phyloP scores from a whole-genome alignment of 2,113 vertebrate genomes.

The Thalassoma bifasciatum region DNA sequence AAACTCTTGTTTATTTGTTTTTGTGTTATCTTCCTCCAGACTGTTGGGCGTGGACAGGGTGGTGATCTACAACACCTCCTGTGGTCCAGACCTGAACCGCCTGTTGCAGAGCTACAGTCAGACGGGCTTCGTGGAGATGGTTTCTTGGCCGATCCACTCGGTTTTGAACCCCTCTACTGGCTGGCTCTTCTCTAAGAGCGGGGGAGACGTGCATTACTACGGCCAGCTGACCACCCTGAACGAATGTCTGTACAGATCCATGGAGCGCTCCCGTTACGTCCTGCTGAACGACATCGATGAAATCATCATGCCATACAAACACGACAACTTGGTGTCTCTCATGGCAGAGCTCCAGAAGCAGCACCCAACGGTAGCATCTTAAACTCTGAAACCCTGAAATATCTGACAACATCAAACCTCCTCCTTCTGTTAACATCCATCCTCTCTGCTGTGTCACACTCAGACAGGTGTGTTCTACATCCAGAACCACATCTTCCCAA shows the following conservation, averaged over 20 bases:
- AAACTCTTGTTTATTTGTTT: too few species aligned
- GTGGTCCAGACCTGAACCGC: constrained; percentile 77
- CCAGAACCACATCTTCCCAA: constrained; percentile 83
- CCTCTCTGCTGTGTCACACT: neutral
- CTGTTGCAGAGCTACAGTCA: constrained; percentile 78
- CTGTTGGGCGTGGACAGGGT: constrained; percentile 82
- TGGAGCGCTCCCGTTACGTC: constrained; percentile 76
- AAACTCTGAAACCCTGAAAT: neutral
- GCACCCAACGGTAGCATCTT: constrained; percentile 53
- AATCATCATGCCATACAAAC: constrained; percentile 82
- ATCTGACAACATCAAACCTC: neutral
- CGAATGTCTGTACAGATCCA: constrained; percentile 81
- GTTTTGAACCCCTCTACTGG: constrained; percentile 75
- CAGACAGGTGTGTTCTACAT: constrained; percentile 73
- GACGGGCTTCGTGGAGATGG: constrained; percentile 81
- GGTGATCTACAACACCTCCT: constrained; percentile 86
- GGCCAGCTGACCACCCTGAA: constrained; percentile 79
- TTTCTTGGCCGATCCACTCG: constrained; percentile 83
- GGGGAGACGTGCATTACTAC: constrained; percentile 78
- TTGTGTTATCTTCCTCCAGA: constrained; percentile 3
- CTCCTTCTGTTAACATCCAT: neutral
- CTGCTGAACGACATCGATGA: constrained; percentile 85
- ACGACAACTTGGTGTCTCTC: constrained; percentile 70
- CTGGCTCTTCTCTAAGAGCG: constrained; percentile 57
- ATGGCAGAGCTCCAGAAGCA: constrained; percentile 74